Percentiles rank a stretch among this genome's conserved stretches.
phyloP scores from a whole-genome alignment of 2,797 vertebrate species.

The Gambelia wislizenii region DNA sequence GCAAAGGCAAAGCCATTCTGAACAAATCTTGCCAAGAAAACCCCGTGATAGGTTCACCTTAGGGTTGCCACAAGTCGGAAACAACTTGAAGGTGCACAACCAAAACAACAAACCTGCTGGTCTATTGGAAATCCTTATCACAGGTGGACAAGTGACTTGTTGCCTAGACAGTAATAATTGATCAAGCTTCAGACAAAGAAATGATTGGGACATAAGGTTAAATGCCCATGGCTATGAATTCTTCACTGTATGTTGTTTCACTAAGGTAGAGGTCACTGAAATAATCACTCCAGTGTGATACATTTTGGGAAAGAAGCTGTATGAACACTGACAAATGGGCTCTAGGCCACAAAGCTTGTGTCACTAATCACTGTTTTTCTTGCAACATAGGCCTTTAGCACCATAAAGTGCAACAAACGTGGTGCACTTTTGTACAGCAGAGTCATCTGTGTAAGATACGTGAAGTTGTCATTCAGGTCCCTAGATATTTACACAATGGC shows the following conservation, averaged over 20 bases:
- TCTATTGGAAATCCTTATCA: background rate
- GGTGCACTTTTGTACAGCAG: no score
- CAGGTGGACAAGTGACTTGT: background rate
- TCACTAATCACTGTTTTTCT: no score
- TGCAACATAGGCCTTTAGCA: background rate
- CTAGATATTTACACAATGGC: no score
- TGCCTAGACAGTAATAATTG: background rate
- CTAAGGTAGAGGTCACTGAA: background rate
- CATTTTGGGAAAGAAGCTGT: background rate
- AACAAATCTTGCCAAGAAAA: no score
- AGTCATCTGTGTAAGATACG: no score
- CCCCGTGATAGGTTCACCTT: no score
- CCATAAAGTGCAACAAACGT: background rate
- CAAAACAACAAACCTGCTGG: background rate
- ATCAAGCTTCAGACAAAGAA: background rate
- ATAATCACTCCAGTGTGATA: background rate
- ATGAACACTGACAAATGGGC: background rate
- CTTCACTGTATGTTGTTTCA: background rate
- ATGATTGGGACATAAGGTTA: background rate
- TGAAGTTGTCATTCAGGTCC: no score
- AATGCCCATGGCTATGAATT: background rate
- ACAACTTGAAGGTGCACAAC: no score
- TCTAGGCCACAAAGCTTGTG: background rate
- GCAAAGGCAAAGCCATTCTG: background rate
- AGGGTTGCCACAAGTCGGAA: no score